Base-by-base conservation (phyloP, 2,888 invertebrate genomes). In the Eupsilia transversa region DNA sequence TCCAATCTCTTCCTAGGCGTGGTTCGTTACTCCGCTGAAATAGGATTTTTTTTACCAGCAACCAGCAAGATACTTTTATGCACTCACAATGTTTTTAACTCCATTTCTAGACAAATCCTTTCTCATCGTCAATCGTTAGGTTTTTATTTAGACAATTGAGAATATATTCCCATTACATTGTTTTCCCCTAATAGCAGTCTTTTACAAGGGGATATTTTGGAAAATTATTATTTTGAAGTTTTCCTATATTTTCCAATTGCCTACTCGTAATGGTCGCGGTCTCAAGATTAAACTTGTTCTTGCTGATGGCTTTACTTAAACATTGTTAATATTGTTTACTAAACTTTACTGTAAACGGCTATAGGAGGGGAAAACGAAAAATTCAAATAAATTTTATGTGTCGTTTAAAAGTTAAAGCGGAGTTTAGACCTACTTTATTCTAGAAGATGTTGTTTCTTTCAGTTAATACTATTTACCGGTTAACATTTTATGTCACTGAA, bases 241-340 rank as follows among this genome's bases (percentile, higher is more conserved):
- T n/a, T 52, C n/a, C 52, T 12, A 12, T 66, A 23, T 54, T 70
- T 52, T 70, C 41, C 65, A 70, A 52, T 65, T 66, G n/a, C n/a
- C n/a, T n/a, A 67, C 52, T 66, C 14, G 54, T 54, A 54, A 54
- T 54, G n/a, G 54, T 27, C 33, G 52, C 52, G 2, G 54, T 27
- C 27, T 17, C 27, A 27, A 41, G 52, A 65, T 65, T 33, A 52
- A 66, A 66, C 14, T 27, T 54, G 1, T 54, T 27, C 14, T 2
- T 54, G n/a, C 41, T 72, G 61, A 66, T 33, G 52, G n/a, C n/a
- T 59, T 66, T 49, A 54, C 68, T 46, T 43, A 20, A 20, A 49
- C 65, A 69, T 69, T 67, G 52, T 67, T 57, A 65, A 74, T 63
- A 70, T 79, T 79, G 74, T 79, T 84, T 68, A 65, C 63, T 38